These are phyloP conservation scores for Nudaria mundana DNA, from an alignment of 2,888 invertebrate species.

Conservation along the genomic window DNA sequence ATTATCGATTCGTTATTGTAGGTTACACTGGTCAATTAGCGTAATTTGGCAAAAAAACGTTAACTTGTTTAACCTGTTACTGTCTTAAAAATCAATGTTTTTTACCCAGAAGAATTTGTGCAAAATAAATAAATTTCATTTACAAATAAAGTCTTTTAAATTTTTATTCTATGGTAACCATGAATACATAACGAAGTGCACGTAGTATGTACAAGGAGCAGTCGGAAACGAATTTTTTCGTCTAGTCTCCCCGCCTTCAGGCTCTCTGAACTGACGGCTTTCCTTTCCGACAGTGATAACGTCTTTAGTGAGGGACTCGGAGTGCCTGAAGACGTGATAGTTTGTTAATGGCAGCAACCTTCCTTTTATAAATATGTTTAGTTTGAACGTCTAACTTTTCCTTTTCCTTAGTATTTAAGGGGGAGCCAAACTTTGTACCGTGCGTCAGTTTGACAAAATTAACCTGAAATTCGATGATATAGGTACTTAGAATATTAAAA, in stretches of 20 bases:
- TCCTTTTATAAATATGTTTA: slow-evolving; percentile 23
- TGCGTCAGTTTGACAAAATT: no score
- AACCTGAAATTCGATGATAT: no score
- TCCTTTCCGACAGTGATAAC: slow-evolving; percentile 64
- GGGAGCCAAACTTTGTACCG: not conserved
- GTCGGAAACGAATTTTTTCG: slow-evolving; percentile 73
- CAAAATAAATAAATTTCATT: slow-evolving; percentile 21
- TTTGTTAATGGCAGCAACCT: slow-evolving; percentile 36
- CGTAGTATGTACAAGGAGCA: slow-evolving; percentile 37
- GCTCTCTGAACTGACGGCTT: slow-evolving; percentile 59
- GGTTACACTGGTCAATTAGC: slow-evolving; percentile 24
- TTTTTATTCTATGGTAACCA: slow-evolving; percentile 24
- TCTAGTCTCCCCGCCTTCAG: slow-evolving; percentile 64
- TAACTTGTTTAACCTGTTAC: slow-evolving; percentile 24
- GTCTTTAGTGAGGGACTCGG: slow-evolving; percentile 61
- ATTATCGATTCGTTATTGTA: slow-evolving; percentile 33
- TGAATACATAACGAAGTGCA: slow-evolving; percentile 9
- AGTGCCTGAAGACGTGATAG: slow-evolving; percentile 51
- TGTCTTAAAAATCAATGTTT: slow-evolving; percentile 26
- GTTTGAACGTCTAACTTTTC: slow-evolving; percentile 28
- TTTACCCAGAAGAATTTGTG: slow-evolving; percentile 14
- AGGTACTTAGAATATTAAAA: no score
- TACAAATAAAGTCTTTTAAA: not conserved
- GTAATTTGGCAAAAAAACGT: slow-evolving; percentile 23
- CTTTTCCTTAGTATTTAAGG: not conserved